Evolutionary conservation across 1,140 invertebrate species (phyloP).

Genomic region (Panagrolaimus sp.): DNA sequence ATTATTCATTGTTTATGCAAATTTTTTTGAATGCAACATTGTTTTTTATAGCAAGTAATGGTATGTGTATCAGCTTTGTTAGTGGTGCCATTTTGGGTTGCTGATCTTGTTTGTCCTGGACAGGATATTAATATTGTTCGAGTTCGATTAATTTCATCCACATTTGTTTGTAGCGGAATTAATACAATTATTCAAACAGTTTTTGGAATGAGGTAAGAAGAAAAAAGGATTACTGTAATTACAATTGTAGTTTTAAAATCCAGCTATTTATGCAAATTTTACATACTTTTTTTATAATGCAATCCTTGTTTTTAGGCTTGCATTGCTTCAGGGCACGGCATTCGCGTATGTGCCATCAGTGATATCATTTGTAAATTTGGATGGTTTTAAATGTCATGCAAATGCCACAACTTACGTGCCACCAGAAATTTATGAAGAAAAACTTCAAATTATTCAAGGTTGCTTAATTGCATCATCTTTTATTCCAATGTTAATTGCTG

Average conservation of each 20-base stretch:
- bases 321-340: slow-evolving; percentile 53
- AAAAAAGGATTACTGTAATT: no score
- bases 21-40: not conserved
- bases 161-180: slow-evolving; percentile 53
- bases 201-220: slow-evolving; percentile 46
- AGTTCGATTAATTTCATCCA: slow-evolving; percentile 50
- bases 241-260: no score
- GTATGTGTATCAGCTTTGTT: slow-evolving; percentile 39
- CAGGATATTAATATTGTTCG: slow-evolving; percentile 38
- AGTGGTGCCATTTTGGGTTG: slow-evolving; percentile 39
- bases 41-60: slow-evolving; percentile 51
- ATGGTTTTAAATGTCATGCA: slow-evolving; percentile 44
- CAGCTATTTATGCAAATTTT: no score
- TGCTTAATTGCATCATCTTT: slow-evolving; percentile 50
- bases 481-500: slow-evolving; percentile 55
- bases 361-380: slow-evolving; percentile 45
- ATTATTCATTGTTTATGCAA: slow-evolving; percentile 9
- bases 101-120: slow-evolving; percentile 48
- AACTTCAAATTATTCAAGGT: slow-evolving; percentile 48
- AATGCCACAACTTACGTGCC: slow-evolving; percentile 40
- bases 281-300: not conserved
- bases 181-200: slow-evolving; percentile 52
- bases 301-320: slow-evolving; percentile 38
- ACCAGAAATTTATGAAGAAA: slow-evolving; percentile 28
- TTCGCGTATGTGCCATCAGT: slow-evolving; percentile 55